These are phyloP conservation scores for Sarotherodon lohbergeri DNA, from an alignment of 2,113 vertebrate genomes.

Conservation along the genomic window DNA sequence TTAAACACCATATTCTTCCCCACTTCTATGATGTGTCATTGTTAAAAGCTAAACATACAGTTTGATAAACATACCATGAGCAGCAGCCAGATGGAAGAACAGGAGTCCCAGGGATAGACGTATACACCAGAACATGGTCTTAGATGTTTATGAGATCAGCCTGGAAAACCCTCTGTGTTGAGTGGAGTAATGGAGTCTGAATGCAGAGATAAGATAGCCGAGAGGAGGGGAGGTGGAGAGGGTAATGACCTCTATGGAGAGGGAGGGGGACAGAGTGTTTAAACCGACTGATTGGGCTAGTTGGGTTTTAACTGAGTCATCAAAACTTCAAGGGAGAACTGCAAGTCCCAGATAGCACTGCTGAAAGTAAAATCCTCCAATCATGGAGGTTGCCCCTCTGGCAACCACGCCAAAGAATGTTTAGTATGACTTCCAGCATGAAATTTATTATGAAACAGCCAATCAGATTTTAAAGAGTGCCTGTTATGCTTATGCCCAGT, in stretches of 20 bases:
- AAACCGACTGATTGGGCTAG: neutral
- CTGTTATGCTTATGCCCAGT: neutral
- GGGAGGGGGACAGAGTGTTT: neutral
- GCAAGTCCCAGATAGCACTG: neutral
- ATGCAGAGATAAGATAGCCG: neutral
- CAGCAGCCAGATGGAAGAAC: slow-evolving; percentile 21
- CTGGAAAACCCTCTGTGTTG: neutral
- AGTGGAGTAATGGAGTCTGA: slow-evolving; percentile 1
- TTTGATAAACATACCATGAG: slow-evolving; percentile 57
- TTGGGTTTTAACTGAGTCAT: neutral
- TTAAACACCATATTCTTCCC: neutral
- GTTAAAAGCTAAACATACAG: neutral
- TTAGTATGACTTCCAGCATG: neutral
- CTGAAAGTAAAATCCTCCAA: neutral
- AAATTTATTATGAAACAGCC: neutral
- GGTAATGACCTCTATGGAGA: slow-evolving; percentile 41
- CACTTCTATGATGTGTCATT: neutral
- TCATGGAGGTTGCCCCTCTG: neutral
- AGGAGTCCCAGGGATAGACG: slow-evolving; percentile 34
- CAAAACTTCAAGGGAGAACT: neutral
- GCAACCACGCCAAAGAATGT: neutral
- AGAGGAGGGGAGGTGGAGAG: neutral
- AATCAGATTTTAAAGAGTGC: neutral
- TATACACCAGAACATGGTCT: slow-evolving; percentile 52
- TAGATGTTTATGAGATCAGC: neutral